A percentile compares a stretch with the other conserved stretches of the same genome.
Conservation (phyloP, 1,140 invertebrate species). For the Drosophila albomicans region DNA sequence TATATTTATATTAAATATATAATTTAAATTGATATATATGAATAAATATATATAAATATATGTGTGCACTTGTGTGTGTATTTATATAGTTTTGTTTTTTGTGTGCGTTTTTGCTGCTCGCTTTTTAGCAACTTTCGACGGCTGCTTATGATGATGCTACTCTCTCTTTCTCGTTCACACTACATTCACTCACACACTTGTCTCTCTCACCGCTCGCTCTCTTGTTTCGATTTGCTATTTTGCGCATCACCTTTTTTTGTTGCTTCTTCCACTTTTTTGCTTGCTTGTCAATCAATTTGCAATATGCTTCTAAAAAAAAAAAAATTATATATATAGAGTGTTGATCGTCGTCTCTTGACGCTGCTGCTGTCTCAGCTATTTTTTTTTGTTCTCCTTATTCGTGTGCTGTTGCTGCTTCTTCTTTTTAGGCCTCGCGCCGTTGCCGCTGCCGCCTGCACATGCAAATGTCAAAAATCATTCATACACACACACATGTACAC, state of each 20-base stretch:
- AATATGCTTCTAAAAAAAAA: constrained; percentile 51
- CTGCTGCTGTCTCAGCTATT: constrained; percentile 34
- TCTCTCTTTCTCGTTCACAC: constrained; percentile 16
- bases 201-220: constrained; percentile 19
- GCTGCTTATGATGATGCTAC: constrained; percentile 33
- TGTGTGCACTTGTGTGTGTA: background rate
- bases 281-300: constrained; percentile 54
- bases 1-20: constrained; percentile 4
- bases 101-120: constrained; percentile 38
- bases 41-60: constrained; percentile 10
- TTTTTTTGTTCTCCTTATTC: constrained; percentile 20
- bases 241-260: constrained; percentile 42
- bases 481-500: constrained; percentile 30
- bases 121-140: constrained; percentile 56
- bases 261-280: constrained; percentile 14
- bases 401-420: constrained; percentile 9
- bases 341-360: constrained; percentile 29
- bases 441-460: constrained; percentile 48
- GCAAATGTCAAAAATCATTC: constrained; percentile 44
- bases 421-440: constrained; percentile 12
- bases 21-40: constrained; percentile 10
- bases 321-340: background rate
- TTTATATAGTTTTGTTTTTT: constrained; percentile 15
- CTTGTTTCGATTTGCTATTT: constrained; percentile 51
- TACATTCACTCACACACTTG: background rate